Evolutionary conservation across 2,113 vertebrate species (phyloP).

Genomic region (Centropristis striata): DNA sequence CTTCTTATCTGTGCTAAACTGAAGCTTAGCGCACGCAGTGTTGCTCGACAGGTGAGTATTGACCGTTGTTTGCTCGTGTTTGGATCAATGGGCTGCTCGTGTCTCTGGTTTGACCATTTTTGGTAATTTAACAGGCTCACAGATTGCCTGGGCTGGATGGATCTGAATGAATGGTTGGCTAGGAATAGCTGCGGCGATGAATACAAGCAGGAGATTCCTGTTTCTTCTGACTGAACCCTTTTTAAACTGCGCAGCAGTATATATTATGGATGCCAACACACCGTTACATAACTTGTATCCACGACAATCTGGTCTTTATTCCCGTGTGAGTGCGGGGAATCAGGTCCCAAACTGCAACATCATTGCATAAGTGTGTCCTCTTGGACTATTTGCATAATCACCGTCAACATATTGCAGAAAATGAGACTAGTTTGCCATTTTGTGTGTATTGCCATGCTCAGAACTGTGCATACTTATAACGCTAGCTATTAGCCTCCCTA

Average conservation of each 20-base stretch:
- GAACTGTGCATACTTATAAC: neutral
- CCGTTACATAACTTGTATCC: constrained; percentile 73
- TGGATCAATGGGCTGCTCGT: constrained; percentile 51
- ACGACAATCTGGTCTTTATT: constrained; percentile 53
- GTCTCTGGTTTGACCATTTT: constrained; percentile 70
- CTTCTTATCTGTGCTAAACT: neutral
- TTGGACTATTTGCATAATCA: neutral
- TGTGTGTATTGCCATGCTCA: neutral
- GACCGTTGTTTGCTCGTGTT: neutral
- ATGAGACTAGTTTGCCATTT: neutral
- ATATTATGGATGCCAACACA: constrained; percentile 52
- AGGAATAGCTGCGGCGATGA: constrained; percentile 1
- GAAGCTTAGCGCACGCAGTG: neutral
- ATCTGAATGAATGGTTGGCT: constrained; percentile 44
- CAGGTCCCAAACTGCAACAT: neutral
- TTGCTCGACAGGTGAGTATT: constrained; percentile 50
- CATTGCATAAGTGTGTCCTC: neutral
- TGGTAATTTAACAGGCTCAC: constrained; percentile 56
- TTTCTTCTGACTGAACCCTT: neutral
- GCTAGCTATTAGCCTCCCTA: neutral
- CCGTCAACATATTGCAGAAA: neutral
- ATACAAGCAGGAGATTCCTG: neutral
- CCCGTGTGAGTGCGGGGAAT: neutral
- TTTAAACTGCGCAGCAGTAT: constrained; percentile 58
- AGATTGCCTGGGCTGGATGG: constrained; percentile 16